Conservation (phyloP, 1,140 invertebrate genomes). For the Gryllus bimaculatus region DNA sequence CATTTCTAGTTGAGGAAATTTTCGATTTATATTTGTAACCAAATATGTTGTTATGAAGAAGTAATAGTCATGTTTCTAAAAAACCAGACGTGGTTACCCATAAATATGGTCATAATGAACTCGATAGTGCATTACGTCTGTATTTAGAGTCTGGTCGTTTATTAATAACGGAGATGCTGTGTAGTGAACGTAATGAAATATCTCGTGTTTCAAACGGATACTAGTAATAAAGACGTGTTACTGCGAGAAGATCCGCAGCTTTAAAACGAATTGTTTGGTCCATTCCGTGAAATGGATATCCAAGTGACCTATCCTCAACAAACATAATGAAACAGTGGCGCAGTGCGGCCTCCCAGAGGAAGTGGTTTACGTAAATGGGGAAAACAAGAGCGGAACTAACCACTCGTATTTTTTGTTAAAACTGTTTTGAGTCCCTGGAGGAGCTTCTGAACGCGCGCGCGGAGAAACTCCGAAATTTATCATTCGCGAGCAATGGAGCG, state of each 20-base stretch:
- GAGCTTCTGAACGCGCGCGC: not conserved
- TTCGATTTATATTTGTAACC: too few species aligned
- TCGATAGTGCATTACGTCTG: too few species aligned
- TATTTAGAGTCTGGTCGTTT: too few species aligned
- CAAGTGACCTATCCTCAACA: not conserved
- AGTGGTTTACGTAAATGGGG: not conserved
- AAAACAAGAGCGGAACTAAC: not conserved
- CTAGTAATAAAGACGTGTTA: too few species aligned
- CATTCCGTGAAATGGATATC: not conserved
- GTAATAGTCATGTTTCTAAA: too few species aligned
- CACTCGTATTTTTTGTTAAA: not conserved
- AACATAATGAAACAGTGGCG: not conserved
- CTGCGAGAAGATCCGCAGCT: not conserved
- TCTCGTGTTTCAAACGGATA: too few species aligned
- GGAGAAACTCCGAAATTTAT: not conserved
- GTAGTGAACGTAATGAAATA: not conserved
- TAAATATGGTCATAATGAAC: too few species aligned
- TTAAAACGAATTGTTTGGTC: not conserved
- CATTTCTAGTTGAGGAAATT: too few species aligned
- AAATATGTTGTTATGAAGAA: too few species aligned
- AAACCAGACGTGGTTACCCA: too few species aligned
- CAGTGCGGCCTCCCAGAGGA: not conserved
- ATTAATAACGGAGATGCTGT: not conserved
- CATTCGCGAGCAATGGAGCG: not conserved
- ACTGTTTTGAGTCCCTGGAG: not conserved